Base-by-base conservation (phyloP, 2,888 invertebrate species). In the Heliconius aoede region DNA sequence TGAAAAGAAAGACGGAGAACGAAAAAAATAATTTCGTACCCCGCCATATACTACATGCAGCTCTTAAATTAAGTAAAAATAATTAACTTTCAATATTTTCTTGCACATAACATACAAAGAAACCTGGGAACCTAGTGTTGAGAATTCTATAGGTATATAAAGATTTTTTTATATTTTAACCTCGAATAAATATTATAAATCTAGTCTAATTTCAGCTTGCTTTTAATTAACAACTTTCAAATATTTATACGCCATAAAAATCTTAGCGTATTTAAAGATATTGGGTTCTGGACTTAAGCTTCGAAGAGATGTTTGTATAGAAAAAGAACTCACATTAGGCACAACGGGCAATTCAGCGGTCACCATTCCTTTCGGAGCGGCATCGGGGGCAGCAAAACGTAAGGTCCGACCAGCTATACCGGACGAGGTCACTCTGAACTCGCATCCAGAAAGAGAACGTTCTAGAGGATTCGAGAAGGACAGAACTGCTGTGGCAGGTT, bases 381-480 rank as follows among this genome's bases (percentile, higher is more conserved):
- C 95, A 81, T 96, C 95, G 30, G 94, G 90, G 71, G 95, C 95
- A 0, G 94, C 87, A 18, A 96, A 84, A 3, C 94, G 91, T 13
- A 94, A 78, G 78, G 95, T 95, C 79, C 96, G 95, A 73, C 95
- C 95, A 0, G 94, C 89, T 15, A 97, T 90, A 4, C 96, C 96
- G 0, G 97, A 95, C 1, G 97, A 97, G 77, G 97, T 96, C 81
- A 97, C 92, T 65, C 95, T 95, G 87, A 97, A 96, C 85, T 95
- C 95, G 86, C 97, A 97, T 13, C 95, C 93, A 0, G 96, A 96
- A 68, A 98, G 90, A 0, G 87, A 81, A 26, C 90, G 93, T 76
- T 96, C 95, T 81, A 97, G 87, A 0, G 97, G 97, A 90, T 98
- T 98, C 68, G 90, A 93, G 85, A 97, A 96, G 4, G 95, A 95